phyloP scores from a whole-genome alignment of 1,140 invertebrate species.

The Philotrypesis tridentata region DNA sequence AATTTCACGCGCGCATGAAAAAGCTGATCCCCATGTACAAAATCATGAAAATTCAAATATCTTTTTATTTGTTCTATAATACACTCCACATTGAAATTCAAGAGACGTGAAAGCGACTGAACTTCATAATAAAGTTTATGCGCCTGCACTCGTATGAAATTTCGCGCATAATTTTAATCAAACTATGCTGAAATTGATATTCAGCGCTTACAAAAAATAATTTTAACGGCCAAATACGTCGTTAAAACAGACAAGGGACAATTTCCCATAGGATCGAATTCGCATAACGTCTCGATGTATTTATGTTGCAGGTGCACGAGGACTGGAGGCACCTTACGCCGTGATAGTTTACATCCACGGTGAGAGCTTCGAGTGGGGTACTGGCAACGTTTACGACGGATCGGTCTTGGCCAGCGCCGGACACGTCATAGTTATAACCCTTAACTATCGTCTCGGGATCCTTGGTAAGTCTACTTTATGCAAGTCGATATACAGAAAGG shows the following conservation, averaged over 20 bases:
- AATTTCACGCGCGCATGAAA: too few relatives aligned
- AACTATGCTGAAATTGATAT: too few relatives aligned
- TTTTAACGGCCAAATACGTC: too few relatives aligned
- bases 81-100: too few relatives aligned
- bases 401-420: conserved; percentile 90
- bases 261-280: background rate
- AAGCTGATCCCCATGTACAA: too few relatives aligned
- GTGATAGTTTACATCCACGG: conserved; percentile 90
- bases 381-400: conserved; percentile 89
- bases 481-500: conserved; percentile 33
- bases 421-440: conserved; percentile 90
- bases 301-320: conserved; percentile 77
- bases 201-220: too few relatives aligned
- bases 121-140: too few relatives aligned
- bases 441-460: conserved; percentile 92
- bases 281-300: background rate
- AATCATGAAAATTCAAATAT: too few relatives aligned
- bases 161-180: too few relatives aligned
- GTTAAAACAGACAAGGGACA: background rate
- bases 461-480: conserved; percentile 82
- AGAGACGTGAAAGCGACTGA: too few relatives aligned
- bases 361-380: conserved; percentile 89
- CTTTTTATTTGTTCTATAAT: too few relatives aligned
- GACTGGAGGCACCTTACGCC: conserved; percentile 85
- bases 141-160: too few relatives aligned